phyloP scores from a whole-genome alignment of 1,140 invertebrate genomes.

The Macrocentrus cingulum region DNA sequence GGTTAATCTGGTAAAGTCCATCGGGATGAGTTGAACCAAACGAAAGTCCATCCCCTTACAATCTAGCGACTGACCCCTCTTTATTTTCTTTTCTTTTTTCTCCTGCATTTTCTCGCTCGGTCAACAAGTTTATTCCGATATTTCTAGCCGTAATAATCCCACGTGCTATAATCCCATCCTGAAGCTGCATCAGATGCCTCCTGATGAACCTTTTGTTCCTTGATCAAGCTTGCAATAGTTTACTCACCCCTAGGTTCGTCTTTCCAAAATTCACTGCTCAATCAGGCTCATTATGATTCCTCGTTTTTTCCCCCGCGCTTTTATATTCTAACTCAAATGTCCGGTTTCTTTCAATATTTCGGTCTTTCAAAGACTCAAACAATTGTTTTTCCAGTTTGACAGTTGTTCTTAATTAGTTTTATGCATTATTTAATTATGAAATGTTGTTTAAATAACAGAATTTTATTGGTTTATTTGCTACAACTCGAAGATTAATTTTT shows the following conservation, averaged over 20 bases:
- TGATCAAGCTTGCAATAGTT: slow-evolving; percentile 3
- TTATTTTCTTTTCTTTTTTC: slow-evolving; percentile 13
- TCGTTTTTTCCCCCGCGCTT: no score
- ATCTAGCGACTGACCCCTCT: slow-evolving; percentile 35
- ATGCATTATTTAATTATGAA: no score
- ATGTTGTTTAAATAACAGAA: no score
- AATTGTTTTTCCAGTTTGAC: no score
- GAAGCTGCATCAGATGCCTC: slow-evolving; percentile 24
- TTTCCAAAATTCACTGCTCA: background rate
- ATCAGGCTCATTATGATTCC: no score
- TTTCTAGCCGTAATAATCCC: slow-evolving; percentile 35
- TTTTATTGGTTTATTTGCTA: no score
- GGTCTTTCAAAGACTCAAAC: no score
- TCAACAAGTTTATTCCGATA: slow-evolving; percentile 46
- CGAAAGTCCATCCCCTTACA: slow-evolving; percentile 5
- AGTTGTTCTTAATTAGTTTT: no score
- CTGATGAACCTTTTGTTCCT: slow-evolving; percentile 37
- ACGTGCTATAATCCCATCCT: slow-evolving; percentile 37
- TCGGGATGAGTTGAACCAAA: slow-evolving; percentile 33
- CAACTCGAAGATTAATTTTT: no score
- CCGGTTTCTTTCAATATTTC: no score
- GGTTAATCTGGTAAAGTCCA: slow-evolving; percentile 49
- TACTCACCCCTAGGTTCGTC: slow-evolving; percentile 18
- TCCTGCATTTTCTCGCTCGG: slow-evolving; percentile 25
- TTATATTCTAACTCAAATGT: no score